phyloP scores from a whole-genome alignment of 2,113 vertebrate species.

The Hypomesus transpacificus region DNA sequence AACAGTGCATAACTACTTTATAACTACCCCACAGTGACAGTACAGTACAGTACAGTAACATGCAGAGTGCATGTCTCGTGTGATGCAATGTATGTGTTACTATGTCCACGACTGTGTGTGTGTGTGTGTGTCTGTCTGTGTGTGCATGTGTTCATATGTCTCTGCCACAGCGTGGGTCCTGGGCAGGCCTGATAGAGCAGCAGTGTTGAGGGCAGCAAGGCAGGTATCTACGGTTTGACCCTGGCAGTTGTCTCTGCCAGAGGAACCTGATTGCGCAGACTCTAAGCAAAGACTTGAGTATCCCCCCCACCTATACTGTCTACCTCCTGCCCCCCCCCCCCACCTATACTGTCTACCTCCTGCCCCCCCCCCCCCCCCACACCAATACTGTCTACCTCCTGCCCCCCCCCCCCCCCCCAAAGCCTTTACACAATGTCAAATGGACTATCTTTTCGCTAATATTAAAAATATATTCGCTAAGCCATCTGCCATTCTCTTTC shows the following conservation, averaged over 20 bases:
- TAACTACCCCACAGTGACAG: too few species aligned
- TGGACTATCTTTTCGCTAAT: too few species aligned
- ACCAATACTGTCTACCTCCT: neutral
- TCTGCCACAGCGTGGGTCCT: neutral
- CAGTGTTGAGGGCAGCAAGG: neutral
- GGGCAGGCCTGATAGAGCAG: neutral
- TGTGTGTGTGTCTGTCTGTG: neutral
- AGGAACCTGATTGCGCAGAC: neutral
- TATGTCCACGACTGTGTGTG: neutral
- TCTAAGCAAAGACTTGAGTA: neutral
- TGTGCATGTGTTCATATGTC: slow-evolving; percentile 2
- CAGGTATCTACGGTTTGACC: neutral
- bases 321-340: too few species aligned
- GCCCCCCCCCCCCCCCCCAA: neutral
- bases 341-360: too few species aligned
- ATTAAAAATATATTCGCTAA: too few species aligned
- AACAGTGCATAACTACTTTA: too few species aligned
- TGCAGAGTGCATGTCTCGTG: neutral
- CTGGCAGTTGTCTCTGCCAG: neutral
- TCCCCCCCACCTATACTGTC: too few species aligned
- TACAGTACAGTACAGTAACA: too few species aligned
- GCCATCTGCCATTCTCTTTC: too few species aligned
- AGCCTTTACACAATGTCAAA: neutral
- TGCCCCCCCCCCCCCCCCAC: too few species aligned
- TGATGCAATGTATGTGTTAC: neutral